These are phyloP conservation scores for Tangara arthus DNA, from an alignment of 2,797 vertebrate genomes.

Conservation along the genomic window DNA sequence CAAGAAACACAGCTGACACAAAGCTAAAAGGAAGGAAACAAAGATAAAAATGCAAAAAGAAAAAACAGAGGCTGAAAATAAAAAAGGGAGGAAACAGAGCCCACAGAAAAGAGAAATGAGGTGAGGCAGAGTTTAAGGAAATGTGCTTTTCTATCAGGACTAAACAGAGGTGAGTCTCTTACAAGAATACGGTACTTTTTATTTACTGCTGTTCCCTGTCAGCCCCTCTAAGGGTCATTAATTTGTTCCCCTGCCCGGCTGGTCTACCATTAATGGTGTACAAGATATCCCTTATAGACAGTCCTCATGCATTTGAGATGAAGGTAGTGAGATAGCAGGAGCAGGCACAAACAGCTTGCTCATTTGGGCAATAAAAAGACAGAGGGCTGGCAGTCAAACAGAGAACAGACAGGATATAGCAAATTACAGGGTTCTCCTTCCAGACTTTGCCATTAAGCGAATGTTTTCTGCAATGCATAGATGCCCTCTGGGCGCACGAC, in stretches of 20 bases:
- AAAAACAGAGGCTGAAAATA: background rate
- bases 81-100: background rate
- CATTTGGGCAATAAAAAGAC: constrained; percentile 67
- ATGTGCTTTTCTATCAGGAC: background rate
- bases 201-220: constrained; percentile 49
- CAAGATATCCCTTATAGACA: constrained; percentile 18
- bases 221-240: constrained; percentile 2
- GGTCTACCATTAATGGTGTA: background rate
- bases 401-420: constrained; percentile 55
- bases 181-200: background rate
- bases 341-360: constrained; percentile 40
- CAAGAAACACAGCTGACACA: constrained; percentile 28
- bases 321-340: constrained; percentile 32
- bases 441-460: constrained; percentile 47
- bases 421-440: constrained; percentile 48
- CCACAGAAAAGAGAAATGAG: constrained; percentile 30
- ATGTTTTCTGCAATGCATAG: constrained; percentile 25
- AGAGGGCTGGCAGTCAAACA: constrained; percentile 44
- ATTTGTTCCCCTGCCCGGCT: background rate
- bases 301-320: constrained; percentile 34
- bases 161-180: background rate
- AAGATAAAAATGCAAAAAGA: constrained; percentile 18
- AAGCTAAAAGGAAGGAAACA: constrained; percentile 24
- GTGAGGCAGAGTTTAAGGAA: constrained; percentile 39
- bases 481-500: constrained; percentile 57